A percentile compares a stretch with the other conserved stretches of the same genome.
phyloP scores from a whole-genome alignment of 2,113 vertebrate genomes.

The Antechinus flavipes region DNA sequence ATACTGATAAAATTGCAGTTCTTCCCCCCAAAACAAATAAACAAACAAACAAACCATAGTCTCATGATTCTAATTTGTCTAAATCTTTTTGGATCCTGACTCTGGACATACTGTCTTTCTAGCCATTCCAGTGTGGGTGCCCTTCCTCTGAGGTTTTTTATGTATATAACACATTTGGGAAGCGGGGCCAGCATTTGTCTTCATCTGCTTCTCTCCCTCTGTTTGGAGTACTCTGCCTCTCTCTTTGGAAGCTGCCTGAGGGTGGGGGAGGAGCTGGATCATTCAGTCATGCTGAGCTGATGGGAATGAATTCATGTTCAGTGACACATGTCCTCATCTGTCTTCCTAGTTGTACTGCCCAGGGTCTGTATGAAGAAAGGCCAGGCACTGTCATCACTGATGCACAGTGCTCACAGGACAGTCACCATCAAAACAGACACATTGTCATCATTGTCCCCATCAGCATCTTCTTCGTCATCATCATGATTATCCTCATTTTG shows the following conservation, averaged over 20 bases:
- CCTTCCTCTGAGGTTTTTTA: neutral
- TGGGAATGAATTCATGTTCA: neutral
- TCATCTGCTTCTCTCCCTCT: neutral
- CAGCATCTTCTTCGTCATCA: rapidly evolving
- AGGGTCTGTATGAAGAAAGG: neutral
- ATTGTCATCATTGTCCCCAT: too few species aligned
- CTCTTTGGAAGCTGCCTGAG: neutral
- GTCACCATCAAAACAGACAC: too few species aligned
- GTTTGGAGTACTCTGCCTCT: neutral
- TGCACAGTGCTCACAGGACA: neutral
- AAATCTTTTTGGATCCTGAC: neutral
- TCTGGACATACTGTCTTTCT: neutral
- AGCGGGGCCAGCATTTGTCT: too few species aligned
- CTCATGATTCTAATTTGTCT: neutral
- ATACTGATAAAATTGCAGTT: too few species aligned
- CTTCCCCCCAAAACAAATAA: too few species aligned
- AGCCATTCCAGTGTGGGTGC: neutral
- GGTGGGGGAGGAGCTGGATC: neutral
- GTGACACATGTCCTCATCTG: neutral
- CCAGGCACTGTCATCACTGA: neutral
- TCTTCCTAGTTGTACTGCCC: neutral
- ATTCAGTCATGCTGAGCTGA: neutral
- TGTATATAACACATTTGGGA: neutral
- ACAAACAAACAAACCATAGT: neutral
- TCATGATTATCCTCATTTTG: too few species aligned